Evolutionary conservation across 2,888 invertebrate species (phyloP).

Genomic region (Orthosia cruda): DNA sequence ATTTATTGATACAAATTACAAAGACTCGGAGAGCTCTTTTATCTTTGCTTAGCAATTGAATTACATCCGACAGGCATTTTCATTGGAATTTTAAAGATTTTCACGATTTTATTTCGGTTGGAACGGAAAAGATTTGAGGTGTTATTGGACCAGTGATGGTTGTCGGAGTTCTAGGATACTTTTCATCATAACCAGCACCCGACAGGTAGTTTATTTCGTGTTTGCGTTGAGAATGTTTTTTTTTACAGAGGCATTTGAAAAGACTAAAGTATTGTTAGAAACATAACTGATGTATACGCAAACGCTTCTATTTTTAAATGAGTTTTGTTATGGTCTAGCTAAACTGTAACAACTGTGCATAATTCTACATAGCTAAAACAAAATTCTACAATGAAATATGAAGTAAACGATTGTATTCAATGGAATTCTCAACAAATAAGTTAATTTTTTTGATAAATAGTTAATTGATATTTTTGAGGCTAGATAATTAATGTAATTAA

Average conservation of each 20-base stretch:
- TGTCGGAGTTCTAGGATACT: background rate
- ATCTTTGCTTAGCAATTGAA: constrained; percentile 59
- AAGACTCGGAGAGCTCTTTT: constrained; percentile 43
- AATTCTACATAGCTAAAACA: no score
- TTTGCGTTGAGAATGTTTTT: background rate
- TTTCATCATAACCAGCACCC: background rate
- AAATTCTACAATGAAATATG: no score
- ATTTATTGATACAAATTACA: constrained; percentile 61
- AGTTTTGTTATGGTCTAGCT: no score
- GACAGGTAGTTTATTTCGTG: background rate
- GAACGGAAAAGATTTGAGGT: constrained; percentile 4
- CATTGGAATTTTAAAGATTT: constrained; percentile 37
- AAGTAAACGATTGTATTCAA: no score
- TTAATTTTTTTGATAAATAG: no score
- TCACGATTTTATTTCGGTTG: constrained; percentile 21
- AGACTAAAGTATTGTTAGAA: background rate
- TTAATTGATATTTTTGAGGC: no score
- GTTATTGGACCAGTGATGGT: background rate
- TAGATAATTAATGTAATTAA: no score
- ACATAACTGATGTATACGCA: no score
- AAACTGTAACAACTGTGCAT: no score
- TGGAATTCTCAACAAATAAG: no score
- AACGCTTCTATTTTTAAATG: no score
- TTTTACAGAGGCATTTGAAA: background rate
- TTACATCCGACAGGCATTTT: constrained; percentile 46